These are phyloP conservation scores for Tachycineta bicolor DNA, from an alignment of 2,113 vertebrate genomes.

Conservation along the genomic window DNA sequence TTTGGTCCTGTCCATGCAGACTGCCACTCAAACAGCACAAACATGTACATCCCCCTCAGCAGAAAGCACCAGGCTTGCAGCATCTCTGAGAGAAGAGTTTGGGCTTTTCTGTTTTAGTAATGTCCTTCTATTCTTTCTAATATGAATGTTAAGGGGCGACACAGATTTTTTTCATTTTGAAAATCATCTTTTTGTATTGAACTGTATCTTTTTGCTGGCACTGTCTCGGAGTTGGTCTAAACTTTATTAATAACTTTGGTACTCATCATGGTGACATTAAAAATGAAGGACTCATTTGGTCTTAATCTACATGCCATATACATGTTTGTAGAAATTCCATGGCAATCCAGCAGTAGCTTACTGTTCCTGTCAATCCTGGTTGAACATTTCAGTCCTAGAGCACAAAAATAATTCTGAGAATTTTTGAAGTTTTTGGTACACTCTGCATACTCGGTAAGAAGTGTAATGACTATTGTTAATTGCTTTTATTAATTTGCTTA, in stretches of 20 bases:
- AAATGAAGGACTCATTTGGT: not conserved
- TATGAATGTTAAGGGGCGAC: not conserved
- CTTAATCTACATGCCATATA: slow-evolving; percentile 14
- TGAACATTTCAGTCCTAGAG: slow-evolving; percentile 5
- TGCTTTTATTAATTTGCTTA: not conserved
- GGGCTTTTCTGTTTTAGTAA: not conserved
- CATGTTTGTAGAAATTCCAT: not conserved
- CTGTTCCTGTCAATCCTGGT: slow-evolving; percentile 7
- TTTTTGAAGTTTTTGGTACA: not conserved
- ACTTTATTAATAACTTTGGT: slow-evolving; percentile 15
- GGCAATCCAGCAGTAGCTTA: slow-evolving; percentile 11
- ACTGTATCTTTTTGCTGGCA: not conserved
- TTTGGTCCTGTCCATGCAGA: not conserved
- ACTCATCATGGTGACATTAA: not conserved
- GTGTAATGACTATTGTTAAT: not conserved
- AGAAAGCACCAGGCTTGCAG: not conserved
- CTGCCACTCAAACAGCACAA: not conserved
- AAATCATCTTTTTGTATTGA: not conserved
- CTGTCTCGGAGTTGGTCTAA: not conserved
- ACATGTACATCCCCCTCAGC: not conserved
- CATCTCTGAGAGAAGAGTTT: not conserved
- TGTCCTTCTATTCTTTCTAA: not conserved
- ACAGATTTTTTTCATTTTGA: not conserved
- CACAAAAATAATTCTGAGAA: slow-evolving; percentile 22
- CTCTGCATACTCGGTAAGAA: not conserved